Conservation (phyloP, 2,113 vertebrate species). For the Pavo muticus region DNA sequence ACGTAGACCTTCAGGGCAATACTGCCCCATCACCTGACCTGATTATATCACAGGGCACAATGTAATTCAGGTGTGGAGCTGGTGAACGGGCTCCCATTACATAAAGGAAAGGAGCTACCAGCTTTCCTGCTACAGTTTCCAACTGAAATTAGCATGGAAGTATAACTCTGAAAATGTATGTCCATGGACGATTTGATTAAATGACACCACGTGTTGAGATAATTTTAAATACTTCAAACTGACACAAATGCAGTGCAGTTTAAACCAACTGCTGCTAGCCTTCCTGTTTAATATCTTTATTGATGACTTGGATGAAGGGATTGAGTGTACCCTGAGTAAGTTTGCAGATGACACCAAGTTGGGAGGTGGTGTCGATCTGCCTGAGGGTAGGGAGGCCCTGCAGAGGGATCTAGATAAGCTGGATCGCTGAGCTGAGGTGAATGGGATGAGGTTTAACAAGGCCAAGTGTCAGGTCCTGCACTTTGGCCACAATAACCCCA, state of each 20-base stretch:
- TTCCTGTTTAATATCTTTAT: too few relatives aligned
- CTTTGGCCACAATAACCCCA: too few relatives aligned
- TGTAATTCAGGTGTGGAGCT: not conserved
- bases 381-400: too few relatives aligned
- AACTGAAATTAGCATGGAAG: not conserved
- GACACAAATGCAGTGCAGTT: not conserved
- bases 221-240: not conserved
- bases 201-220: not conserved
- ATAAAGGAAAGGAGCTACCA: not conserved
- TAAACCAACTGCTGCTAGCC: not conserved
- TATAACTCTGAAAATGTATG: not conserved
- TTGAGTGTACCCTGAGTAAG: too few relatives aligned
- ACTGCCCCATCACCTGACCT: not conserved
- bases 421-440: too few relatives aligned
- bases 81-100: not conserved
- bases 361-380: too few relatives aligned
- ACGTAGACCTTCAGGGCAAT: not conserved
- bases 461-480: too few relatives aligned
- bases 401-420: too few relatives aligned
- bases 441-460: too few relatives aligned
- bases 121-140: not conserved
- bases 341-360: too few relatives aligned
- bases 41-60: not conserved
- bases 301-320: too few relatives aligned
- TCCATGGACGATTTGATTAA: not conserved